These are phyloP conservation scores for Saccostrea echinata DNA, from an alignment of 1,140 invertebrate genomes.

Conservation along the genomic window DNA sequence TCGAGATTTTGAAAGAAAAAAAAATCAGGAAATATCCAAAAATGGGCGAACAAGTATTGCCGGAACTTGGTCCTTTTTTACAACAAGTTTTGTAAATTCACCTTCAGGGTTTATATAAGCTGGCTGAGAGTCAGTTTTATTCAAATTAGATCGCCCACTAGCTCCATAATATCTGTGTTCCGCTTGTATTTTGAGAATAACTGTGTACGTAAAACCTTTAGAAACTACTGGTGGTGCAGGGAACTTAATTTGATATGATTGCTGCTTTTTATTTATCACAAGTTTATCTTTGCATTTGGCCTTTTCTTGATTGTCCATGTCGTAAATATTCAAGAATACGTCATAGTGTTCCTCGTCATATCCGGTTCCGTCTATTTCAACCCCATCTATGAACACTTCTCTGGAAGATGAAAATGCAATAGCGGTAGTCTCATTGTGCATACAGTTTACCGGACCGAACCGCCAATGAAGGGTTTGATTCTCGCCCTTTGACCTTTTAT, in stretches of 20 bases:
- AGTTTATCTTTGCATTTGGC: conserved; percentile 49
- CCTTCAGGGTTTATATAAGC: conserved; percentile 54
- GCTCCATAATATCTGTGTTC: conserved; percentile 58
- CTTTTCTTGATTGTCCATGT: conserved; percentile 52
- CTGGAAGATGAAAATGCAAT: conserved; percentile 55
- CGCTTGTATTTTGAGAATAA: conserved; percentile 57
- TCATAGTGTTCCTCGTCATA: conserved; percentile 56
- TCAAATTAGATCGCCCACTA: conserved; percentile 52
- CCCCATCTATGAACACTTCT: conserved; percentile 55
- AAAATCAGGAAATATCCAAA: background rate
- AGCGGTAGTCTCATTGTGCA: conserved; percentile 58
- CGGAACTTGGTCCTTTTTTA: conserved; percentile 54
- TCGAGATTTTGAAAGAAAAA: background rate
- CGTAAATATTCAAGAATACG: conserved; percentile 49
- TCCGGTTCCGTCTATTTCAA: conserved; percentile 53
- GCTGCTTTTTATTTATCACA: conserved; percentile 49
- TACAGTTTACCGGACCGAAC: conserved; percentile 58
- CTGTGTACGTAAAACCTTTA: conserved; percentile 58
- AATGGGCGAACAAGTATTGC: conserved; percentile 54
- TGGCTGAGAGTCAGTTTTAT: conserved; percentile 30
- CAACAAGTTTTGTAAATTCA: conserved; percentile 50
- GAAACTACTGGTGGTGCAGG: conserved; percentile 51
- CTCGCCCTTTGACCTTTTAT: conserved; percentile 44
- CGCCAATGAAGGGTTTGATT: conserved; percentile 54
- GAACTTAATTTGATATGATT: conserved; percentile 48